Evolutionary conservation across 1,140 invertebrate species (phyloP).

Genomic region (Drosophila funebris): DNA sequence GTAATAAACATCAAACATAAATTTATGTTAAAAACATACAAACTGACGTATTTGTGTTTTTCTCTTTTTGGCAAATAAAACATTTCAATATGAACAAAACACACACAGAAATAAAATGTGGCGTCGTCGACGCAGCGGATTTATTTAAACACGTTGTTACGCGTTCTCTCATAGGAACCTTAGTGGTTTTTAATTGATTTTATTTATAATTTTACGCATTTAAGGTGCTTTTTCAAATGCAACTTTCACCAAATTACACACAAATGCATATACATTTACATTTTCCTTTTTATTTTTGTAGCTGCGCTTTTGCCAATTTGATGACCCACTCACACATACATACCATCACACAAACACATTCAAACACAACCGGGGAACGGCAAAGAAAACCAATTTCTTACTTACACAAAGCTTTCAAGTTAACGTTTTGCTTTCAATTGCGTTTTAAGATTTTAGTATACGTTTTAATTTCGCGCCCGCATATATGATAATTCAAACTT

Average conservation of each 20-base stretch:
- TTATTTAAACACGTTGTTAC: constrained; percentile 12
- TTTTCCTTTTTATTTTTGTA: constrained; percentile 6
- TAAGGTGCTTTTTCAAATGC: constrained; percentile 19
- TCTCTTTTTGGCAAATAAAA: constrained; percentile 1
- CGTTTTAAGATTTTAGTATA: constrained; percentile 51
- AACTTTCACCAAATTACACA: constrained; percentile 74
- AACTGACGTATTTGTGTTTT: neutral
- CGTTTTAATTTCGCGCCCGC: constrained; percentile 59
- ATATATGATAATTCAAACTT: constrained; percentile 20
- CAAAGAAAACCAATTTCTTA: constrained; percentile 48
- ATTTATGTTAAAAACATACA: constrained; percentile 20
- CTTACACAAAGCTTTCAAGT: constrained; percentile 51
- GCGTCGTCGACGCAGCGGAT: too few species aligned
- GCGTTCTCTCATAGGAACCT: neutral
- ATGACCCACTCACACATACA: constrained; percentile 35
- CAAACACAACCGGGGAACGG: constrained; percentile 31
- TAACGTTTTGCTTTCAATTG: constrained; percentile 42
- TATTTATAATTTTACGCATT: constrained; percentile 20
- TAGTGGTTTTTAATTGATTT: constrained; percentile 10
- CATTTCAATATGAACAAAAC: constrained; percentile 5
- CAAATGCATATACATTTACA: constrained; percentile 31
- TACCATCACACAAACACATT: constrained; percentile 3
- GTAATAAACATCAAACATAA: constrained; percentile 40
- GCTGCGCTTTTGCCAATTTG: constrained; percentile 52
- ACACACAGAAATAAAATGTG: constrained; percentile 7